A percentile compares a stretch with the other conserved stretches of the same genome.
phyloP scores from a whole-genome alignment of 2,113 vertebrate species.

The Ifrita kowaldi region DNA sequence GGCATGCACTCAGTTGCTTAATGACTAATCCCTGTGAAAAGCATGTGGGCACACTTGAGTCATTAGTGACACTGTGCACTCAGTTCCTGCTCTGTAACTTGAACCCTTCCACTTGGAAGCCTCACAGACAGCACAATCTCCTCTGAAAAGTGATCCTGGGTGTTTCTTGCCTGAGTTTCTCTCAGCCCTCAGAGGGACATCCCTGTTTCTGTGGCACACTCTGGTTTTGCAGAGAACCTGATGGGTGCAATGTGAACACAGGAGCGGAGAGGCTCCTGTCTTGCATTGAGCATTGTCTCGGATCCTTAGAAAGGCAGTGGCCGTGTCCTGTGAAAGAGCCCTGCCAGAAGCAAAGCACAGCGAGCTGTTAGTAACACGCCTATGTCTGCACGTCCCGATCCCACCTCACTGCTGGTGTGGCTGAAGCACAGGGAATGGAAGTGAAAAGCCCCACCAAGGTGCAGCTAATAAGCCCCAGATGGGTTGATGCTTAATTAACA shows the following conservation, averaged over 20 bases:
- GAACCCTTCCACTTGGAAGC: background rate
- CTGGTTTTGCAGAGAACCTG: too few relatives aligned
- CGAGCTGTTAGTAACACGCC: fast-evolving
- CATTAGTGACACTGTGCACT: background rate
- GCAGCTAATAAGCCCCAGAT: background rate
- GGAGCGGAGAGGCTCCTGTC: background rate
- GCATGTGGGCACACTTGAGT: background rate
- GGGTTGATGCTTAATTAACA: background rate
- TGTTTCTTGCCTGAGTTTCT: background rate
- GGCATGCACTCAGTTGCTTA: background rate
- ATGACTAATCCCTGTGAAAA: background rate
- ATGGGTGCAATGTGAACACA: background rate
- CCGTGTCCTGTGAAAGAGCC: background rate
- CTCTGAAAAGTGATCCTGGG: background rate
- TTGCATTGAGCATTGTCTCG: background rate
- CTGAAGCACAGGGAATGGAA: background rate
- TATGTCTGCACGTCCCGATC: background rate
- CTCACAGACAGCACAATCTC: background rate
- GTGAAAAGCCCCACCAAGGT: background rate
- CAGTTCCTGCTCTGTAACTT: background rate
- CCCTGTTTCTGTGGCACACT: background rate
- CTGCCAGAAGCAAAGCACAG: background rate
- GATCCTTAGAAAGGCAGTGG: fast-evolving
- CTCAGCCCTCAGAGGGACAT: background rate
- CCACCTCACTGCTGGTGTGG: background rate